These are phyloP conservation scores for Paratrypauchen microcephalus DNA, from an alignment of 2,797 vertebrate species.

Conservation along the genomic window DNA sequence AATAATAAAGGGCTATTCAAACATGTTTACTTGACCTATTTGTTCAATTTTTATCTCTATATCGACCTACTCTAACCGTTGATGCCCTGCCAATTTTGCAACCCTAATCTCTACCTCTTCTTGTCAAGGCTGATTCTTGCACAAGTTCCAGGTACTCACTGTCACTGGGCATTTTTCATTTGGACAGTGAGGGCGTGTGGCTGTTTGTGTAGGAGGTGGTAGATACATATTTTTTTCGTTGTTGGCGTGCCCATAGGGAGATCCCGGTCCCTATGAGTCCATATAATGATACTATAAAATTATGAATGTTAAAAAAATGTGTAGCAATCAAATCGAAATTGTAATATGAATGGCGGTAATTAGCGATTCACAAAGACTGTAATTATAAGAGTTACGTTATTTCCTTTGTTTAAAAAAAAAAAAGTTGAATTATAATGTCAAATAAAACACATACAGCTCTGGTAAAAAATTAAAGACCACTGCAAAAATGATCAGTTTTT, in stretches of 20 bases:
- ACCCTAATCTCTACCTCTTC: neutral
- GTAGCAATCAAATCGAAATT: too few species aligned
- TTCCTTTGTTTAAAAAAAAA: too few species aligned
- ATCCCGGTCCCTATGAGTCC: conserved; percentile 45
- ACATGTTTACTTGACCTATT: too few species aligned
- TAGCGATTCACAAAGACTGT: too few species aligned
- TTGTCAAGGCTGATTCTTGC: neutral
- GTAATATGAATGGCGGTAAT: too few species aligned
- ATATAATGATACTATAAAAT: conserved; percentile 65
- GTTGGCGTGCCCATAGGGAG: conserved; percentile 33
- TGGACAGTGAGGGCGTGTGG: conserved; percentile 20
- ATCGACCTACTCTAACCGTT: neutral
- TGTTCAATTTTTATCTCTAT: too few species aligned
- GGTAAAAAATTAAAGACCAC: too few species aligned
- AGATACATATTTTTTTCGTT: conserved; percentile 48
- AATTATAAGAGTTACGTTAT: too few species aligned
- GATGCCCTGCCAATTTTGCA: neutral
- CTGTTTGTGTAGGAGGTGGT: conserved; percentile 38
- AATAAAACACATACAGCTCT: too few species aligned
- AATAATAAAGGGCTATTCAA: too few species aligned
- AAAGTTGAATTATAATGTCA: too few species aligned
- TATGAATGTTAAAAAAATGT: neutral
- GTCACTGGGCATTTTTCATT: conserved; percentile 1
- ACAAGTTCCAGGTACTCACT: conserved; percentile 3
- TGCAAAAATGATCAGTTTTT: too few species aligned